These are phyloP conservation scores for Callopanchax toddi DNA, from an alignment of 2,113 vertebrate genomes.

Conservation along the genomic window DNA sequence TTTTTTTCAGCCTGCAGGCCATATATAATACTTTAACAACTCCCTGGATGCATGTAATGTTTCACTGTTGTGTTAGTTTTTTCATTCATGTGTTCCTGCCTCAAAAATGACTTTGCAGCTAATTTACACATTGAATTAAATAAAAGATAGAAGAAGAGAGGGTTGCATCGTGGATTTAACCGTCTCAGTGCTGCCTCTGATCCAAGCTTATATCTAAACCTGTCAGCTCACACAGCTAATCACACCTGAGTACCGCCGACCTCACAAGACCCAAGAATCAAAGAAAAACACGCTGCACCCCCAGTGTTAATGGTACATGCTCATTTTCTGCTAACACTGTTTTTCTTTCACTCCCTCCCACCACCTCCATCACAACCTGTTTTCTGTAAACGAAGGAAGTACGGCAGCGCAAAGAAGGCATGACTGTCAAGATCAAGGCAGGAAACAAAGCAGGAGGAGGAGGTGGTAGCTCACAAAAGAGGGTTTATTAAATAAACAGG, in stretches of 20 bases:
- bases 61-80: not conserved
- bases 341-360: slow-evolving; percentile 62
- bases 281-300: slow-evolving; percentile 46
- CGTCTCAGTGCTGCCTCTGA: slow-evolving; percentile 26
- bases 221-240: slow-evolving; percentile 45
- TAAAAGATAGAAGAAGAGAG: not conserved
- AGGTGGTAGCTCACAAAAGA: no score
- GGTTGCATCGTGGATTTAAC: slow-evolving; percentile 8
- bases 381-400: slow-evolving; percentile 34
- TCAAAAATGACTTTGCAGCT: not conserved
- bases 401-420: slow-evolving; percentile 53
- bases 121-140: not conserved
- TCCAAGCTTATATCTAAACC: slow-evolving; percentile 40
- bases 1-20: not conserved
- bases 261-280: slow-evolving; percentile 36
- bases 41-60: not conserved
- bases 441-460: no score
- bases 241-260: slow-evolving; percentile 44
- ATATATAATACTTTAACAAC: not conserved
- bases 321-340: slow-evolving; percentile 55
- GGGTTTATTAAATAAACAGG: no score
- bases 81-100: slow-evolving; percentile 14
- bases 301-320: slow-evolving; percentile 57
- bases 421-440: no score
- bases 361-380: slow-evolving; percentile 2